Percentiles rank a stretch among this genome's conserved stretches.
Conservation (phyloP, 2,113 vertebrate genomes). For the Globicephala melas region DNA sequence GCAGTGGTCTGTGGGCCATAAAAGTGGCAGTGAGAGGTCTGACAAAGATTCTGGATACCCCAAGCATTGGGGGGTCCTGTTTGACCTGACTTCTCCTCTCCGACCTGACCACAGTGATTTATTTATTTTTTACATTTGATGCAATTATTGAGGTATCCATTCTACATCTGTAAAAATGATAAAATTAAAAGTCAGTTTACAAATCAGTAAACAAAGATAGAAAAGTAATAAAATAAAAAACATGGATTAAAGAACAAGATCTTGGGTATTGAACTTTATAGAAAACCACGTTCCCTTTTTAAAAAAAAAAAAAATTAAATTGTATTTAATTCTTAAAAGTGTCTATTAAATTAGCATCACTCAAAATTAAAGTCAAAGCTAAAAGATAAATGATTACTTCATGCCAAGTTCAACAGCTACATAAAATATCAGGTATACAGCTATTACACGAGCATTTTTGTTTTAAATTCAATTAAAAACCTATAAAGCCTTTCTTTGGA, state of each 20-base stretch:
- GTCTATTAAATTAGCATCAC: not conserved
- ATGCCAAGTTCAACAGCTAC: not conserved
- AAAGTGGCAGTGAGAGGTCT: not conserved
- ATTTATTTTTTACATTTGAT: not conserved
- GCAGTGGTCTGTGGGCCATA: not conserved
- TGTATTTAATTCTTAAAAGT: not conserved
- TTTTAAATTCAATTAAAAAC: not conserved
- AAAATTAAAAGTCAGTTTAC: not conserved
- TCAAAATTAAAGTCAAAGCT: not conserved
- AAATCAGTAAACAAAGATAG: not conserved
- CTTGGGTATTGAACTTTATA: not conserved
- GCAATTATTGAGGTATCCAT: not conserved
- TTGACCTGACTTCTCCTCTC: not conserved
- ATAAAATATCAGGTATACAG: not conserved
- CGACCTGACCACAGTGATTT: not conserved
- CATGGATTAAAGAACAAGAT: not conserved
- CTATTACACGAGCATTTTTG: not conserved
- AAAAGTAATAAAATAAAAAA: not conserved
- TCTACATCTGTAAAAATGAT: not conserved
- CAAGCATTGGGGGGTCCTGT: not conserved
- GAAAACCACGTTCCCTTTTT: not conserved
- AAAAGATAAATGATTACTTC: not conserved
- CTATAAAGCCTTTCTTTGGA: not conserved
- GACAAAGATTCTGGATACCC: not conserved
- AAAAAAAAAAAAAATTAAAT: not conserved